These are phyloP conservation scores for Ascaphus truei DNA, from an alignment of 2,113 vertebrate genomes.

Conservation along the genomic window DNA sequence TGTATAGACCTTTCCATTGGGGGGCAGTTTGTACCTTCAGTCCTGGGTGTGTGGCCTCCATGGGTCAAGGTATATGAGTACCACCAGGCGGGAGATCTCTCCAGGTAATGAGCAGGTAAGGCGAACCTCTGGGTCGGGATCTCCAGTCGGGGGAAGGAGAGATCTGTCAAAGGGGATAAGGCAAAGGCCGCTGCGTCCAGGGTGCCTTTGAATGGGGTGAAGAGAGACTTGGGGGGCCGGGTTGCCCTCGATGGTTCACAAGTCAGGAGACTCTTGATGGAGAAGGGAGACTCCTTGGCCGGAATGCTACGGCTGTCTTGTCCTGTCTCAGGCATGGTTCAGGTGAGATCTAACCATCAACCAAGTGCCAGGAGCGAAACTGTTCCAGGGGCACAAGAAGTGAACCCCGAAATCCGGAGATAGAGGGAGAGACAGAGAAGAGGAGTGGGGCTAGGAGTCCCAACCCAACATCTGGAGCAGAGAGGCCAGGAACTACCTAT, in stretches of 20 bases:
- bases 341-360: constrained; percentile 26
- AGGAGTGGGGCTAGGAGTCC: neutral
- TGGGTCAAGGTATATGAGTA: constrained; percentile 84
- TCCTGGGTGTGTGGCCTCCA: constrained; percentile 59
- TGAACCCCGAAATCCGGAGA: constrained; percentile 5
- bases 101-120: constrained; percentile 84
- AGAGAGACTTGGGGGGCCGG: constrained; percentile 64
- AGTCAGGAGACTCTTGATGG: constrained; percentile 90
- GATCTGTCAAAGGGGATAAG: constrained; percentile 79
- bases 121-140: constrained; percentile 79
- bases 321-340: constrained; percentile 63
- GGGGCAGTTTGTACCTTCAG: neutral
- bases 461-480: constrained; percentile 6
- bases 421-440: neutral
- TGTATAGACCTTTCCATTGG: neutral
- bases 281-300: constrained; percentile 86
- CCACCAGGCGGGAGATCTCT: constrained; percentile 89
- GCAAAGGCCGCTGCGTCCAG: constrained; percentile 76
- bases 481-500: neutral
- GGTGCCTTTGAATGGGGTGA: constrained; percentile 70
- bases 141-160: constrained; percentile 84
- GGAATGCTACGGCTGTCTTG: constrained; percentile 65
- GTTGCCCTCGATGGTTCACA: constrained; percentile 70
- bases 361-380: constrained; percentile 27
- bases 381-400: constrained; percentile 20